A percentile compares a stretch with the other conserved stretches of the same genome.
Conservation (phyloP, 2,113 vertebrate genomes). For the Machaerirhynchus nigripectus region DNA sequence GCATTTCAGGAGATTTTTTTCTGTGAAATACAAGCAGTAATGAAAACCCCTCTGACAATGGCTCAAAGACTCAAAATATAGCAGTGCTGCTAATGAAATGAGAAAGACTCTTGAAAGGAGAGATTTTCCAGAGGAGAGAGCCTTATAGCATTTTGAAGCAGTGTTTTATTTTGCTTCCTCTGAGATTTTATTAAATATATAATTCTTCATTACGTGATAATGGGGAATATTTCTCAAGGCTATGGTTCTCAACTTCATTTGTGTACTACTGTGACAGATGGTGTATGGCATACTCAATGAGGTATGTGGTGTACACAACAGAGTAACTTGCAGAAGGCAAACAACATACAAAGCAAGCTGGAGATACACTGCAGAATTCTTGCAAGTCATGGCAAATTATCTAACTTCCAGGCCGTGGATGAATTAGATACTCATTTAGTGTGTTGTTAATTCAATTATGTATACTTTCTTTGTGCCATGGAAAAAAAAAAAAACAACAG, state of each 20-base stretch:
- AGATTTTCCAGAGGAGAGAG: neutral
- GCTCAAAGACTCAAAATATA: neutral
- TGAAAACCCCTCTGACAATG: neutral
- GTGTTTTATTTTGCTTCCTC: slow-evolving; percentile 39
- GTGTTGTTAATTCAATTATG: neutral
- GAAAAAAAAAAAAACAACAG: neutral
- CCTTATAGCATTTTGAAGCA: neutral
- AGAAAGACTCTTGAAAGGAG: neutral
- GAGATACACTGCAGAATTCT: neutral
- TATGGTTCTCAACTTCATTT: slow-evolving; percentile 43
- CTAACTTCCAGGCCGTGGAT: slow-evolving; percentile 27
- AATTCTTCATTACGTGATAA: slow-evolving; percentile 48
- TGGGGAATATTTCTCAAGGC: slow-evolving; percentile 33
- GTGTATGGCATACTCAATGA: neutral
- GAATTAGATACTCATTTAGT: neutral
- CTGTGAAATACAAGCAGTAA: neutral
- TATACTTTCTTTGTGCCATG: neutral
- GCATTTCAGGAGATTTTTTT: neutral
- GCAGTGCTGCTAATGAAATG: neutral
- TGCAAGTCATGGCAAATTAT: slow-evolving; percentile 34
- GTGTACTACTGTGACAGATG: neutral
- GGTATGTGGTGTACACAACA: neutral
- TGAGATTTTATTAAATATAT: slow-evolving; percentile 25
- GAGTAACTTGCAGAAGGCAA: slow-evolving; percentile 14
- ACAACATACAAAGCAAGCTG: slow-evolving; percentile 23